phyloP scores from a whole-genome alignment of 2,113 vertebrate genomes.

The Oncorhynchus keta region DNA sequence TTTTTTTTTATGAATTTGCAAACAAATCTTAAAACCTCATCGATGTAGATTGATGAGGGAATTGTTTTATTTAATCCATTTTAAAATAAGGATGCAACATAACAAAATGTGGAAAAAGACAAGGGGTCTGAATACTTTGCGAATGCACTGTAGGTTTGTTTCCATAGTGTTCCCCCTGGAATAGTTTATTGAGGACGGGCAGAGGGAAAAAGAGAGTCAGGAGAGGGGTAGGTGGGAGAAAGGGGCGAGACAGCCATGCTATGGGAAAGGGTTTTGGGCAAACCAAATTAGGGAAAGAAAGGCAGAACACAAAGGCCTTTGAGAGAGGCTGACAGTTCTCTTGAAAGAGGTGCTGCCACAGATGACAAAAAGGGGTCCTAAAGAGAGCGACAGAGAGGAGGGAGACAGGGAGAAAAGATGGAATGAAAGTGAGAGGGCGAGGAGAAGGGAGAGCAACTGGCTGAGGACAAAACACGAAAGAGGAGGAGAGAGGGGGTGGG shows the following conservation, averaged over 20 bases:
- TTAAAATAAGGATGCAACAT: too few species aligned
- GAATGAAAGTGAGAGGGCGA: conserved; percentile 20
- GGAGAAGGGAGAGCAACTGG: conserved; percentile 2
- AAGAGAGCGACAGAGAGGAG: conserved; percentile 33
- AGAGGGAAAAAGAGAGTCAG: neutral
- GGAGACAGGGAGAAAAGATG: conserved; percentile 36
- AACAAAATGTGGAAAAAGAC: too few species aligned
- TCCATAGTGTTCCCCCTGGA: conserved; percentile 13
- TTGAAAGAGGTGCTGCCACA: conserved; percentile 72
- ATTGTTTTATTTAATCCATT: too few species aligned
- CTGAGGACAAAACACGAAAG: conserved; percentile 10
- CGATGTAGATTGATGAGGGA: too few species aligned
- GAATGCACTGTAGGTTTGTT: neutral
- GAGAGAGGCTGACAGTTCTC: conserved; percentile 74
- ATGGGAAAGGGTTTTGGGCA: conserved; percentile 76
- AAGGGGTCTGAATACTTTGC: too few species aligned
- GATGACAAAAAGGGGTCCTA: conserved; percentile 63
- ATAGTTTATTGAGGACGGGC: conserved; percentile 3
- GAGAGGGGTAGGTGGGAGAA: conserved; percentile 50
- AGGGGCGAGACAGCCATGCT: conserved; percentile 67
- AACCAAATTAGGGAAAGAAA: conserved; percentile 75
- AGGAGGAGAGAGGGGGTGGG: conserved; percentile 21
- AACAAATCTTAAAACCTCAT: too few species aligned
- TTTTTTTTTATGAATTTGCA: too few species aligned
- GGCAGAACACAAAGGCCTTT: conserved; percentile 72